Conservation (phyloP, 53 echinoderm and acorn worm genomes). For the Henricia sp. region DNA sequence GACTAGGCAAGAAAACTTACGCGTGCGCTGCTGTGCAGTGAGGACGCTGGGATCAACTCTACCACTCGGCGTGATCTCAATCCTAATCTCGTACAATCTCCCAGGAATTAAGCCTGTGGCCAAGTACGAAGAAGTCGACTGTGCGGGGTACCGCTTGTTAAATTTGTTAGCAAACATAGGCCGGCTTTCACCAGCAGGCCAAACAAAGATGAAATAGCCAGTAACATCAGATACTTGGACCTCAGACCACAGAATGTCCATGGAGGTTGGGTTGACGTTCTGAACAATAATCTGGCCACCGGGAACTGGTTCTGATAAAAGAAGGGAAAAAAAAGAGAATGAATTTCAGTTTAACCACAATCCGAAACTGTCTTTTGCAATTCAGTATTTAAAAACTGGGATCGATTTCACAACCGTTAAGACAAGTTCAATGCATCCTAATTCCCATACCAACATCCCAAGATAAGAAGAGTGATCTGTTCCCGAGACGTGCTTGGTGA, state of each 20-base stretch:
- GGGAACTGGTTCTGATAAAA: constrained; percentile 47
- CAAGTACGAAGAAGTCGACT: neutral
- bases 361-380: too few relatives aligned
- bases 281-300: constrained; percentile 31
- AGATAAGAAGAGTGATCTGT: too few relatives aligned
- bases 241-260: constrained; percentile 57
- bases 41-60: neutral
- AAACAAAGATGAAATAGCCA: constrained; percentile 40
- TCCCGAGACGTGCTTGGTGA: too few relatives aligned
- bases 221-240: neutral
- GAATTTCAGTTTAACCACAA: too few relatives aligned
- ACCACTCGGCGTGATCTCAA: neutral
- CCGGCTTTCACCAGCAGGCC: constrained; percentile 2
- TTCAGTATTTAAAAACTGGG: too few relatives aligned
- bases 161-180: constrained; percentile 1
- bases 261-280: constrained; percentile 41
- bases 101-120: constrained; percentile 26
- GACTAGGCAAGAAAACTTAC: constrained; percentile 8
- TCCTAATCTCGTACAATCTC: constrained; percentile 22
- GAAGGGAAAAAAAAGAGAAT: too few relatives aligned
- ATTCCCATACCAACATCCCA: too few relatives aligned
- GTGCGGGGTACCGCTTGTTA: neutral
- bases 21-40: constrained; percentile 7
- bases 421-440: too few relatives aligned
- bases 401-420: too few relatives aligned